phyloP scores from a whole-genome alignment of 1,140 invertebrate species.

The Yoshiicerus persimilis region DNA sequence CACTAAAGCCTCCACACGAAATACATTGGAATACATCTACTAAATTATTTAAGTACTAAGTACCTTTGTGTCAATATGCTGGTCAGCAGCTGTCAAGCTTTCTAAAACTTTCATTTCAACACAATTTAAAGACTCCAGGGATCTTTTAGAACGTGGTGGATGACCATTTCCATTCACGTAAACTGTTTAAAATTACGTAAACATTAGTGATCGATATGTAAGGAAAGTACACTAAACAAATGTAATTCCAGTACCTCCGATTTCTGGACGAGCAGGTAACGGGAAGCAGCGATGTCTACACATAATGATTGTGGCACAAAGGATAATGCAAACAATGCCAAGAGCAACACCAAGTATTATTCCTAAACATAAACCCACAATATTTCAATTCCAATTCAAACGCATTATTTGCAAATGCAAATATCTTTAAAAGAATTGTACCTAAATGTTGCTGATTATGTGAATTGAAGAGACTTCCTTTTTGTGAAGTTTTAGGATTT shows the following conservation, averaged over 20 bases:
- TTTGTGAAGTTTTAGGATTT: neutral
- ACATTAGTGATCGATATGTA: no score
- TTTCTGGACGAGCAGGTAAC: slow-evolving; percentile 1
- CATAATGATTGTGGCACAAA: slow-evolving; percentile 42
- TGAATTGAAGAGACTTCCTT: neutral
- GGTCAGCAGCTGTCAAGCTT: neutral
- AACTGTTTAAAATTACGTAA: neutral
- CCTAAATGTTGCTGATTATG: slow-evolving; percentile 29
- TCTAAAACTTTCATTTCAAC: slow-evolving; percentile 46
- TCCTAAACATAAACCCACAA: neutral
- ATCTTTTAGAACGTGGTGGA: slow-evolving; percentile 31
- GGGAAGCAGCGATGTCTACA: slow-evolving; percentile 44
- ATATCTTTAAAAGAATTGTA: neutral
- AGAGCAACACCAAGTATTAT: slow-evolving; percentile 35
- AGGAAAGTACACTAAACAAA: neutral
- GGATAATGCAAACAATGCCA: slow-evolving; percentile 30
- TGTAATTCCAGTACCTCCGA: neutral
- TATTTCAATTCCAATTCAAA: neutral
- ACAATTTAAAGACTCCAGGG: slow-evolving; percentile 38
- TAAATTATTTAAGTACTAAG: neutral
- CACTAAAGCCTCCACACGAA: neutral
- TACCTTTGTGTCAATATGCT: slow-evolving; percentile 42
- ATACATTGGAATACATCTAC: neutral
- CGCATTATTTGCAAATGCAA: neutral
- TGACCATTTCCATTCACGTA: slow-evolving; percentile 37